phyloP scores from a whole-genome alignment of 1,140 invertebrate genomes.

The Cotesia chilonis region DNA sequence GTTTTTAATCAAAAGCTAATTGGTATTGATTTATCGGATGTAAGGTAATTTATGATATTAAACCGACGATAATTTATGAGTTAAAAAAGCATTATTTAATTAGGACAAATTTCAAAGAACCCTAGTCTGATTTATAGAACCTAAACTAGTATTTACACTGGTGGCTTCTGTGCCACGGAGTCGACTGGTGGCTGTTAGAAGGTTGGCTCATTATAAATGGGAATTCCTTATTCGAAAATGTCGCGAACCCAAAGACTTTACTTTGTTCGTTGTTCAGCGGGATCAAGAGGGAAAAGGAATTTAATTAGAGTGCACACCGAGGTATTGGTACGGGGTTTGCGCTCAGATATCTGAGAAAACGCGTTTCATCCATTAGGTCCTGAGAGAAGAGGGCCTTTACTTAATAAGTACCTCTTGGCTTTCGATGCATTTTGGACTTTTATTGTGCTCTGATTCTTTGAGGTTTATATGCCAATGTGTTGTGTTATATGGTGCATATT shows the following conservation, averaged over 20 bases:
- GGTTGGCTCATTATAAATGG: constrained; percentile 30
- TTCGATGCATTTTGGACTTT: neutral
- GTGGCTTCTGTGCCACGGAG: neutral
- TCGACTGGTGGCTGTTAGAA: neutral
- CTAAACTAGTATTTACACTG: constrained; percentile 22
- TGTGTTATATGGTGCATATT: too few species aligned
- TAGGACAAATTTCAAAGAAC: neutral
- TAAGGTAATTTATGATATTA: too few species aligned
- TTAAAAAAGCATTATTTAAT: constrained; percentile 1
- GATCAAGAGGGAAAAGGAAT: constrained; percentile 29
- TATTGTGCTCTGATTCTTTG: too few species aligned
- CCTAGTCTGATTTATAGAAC: constrained; percentile 27
- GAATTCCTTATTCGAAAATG: constrained; percentile 29
- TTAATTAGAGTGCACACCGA: constrained; percentile 35
- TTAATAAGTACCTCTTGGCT: neutral
- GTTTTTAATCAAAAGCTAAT: too few species aligned
- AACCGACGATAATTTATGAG: neutral
- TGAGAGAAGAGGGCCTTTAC: neutral
- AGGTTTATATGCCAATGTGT: too few species aligned
- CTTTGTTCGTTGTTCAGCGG: neutral
- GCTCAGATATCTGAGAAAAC: constrained; percentile 26
- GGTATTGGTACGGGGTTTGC: neutral
- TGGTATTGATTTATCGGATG: too few species aligned
- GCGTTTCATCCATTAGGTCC: constrained; percentile 30
- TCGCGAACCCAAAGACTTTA: constrained; percentile 17